Evolutionary conservation across 2,888 invertebrate species (phyloP).

Genomic region (Eretmocerus hayati): DNA sequence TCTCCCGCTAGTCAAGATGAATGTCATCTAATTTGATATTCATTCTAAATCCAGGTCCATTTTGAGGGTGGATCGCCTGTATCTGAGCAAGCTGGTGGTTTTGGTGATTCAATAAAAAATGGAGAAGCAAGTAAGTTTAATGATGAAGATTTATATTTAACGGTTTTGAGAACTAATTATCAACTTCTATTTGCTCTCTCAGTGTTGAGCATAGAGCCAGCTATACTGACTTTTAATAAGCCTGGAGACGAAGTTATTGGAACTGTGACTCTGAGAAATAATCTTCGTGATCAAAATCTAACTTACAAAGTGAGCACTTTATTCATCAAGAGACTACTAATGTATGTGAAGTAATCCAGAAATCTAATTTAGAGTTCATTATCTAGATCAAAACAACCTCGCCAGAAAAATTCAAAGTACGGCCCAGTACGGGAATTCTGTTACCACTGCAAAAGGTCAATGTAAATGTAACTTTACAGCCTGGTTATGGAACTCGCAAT

Average conservation of each 20-base stretch:
- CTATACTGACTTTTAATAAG: conserved; percentile 62
- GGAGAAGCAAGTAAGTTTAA: not conserved
- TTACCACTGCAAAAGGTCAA: conserved; percentile 57
- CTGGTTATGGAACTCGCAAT: conserved; percentile 62
- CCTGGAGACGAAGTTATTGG: conserved; percentile 64
- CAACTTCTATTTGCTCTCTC: conserved; percentile 21
- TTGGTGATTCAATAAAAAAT: conserved; percentile 27
- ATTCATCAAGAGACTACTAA: not conserved
- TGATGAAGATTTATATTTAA: not conserved
- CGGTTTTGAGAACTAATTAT: conserved; percentile 4
- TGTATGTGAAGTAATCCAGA: conserved; percentile 4
- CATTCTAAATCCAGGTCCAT: conserved; percentile 53
- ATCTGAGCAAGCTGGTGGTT: conserved; percentile 45
- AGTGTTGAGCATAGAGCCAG: conserved; percentile 48
- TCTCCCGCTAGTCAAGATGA: no score
- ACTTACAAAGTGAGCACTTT: conserved; percentile 56
- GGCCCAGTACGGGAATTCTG: conserved; percentile 77
- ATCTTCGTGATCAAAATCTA: conserved; percentile 52
- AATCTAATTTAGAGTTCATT: not conserved
- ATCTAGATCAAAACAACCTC: conserved; percentile 87
- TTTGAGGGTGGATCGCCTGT: conserved; percentile 57
- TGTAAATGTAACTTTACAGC: conserved; percentile 68
- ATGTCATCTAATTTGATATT: no score
- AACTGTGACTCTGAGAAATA: conserved; percentile 62
- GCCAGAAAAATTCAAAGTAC: conserved; percentile 89